Conservation (phyloP, 2,113 vertebrate species). For the Odocoileus hemionus region DNA sequence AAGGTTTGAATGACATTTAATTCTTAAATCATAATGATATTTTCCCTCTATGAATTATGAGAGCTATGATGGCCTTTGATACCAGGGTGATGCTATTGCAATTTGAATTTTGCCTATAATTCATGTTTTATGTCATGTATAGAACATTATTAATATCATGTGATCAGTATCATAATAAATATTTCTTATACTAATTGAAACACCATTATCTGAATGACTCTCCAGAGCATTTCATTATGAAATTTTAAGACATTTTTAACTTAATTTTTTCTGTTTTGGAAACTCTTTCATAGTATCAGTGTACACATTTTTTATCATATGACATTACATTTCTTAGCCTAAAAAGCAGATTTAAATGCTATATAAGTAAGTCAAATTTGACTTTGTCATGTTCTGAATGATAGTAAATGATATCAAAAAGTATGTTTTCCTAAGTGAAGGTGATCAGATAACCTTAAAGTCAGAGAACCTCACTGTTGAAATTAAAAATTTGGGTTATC, state of each 20-base stretch:
- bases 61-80: slow-evolving; percentile 76
- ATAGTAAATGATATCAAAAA: not conserved
- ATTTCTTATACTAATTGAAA: slow-evolving; percentile 84
- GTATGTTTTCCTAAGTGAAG: not conserved
- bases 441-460: not conserved
- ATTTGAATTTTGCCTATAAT: slow-evolving; percentile 70
- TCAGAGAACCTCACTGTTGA: not conserved
- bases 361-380: slow-evolving; percentile 18
- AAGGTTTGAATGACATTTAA: slow-evolving; percentile 63
- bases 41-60: slow-evolving; percentile 77
- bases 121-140: slow-evolving; percentile 77
- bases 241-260: slow-evolving; percentile 70
- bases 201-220: slow-evolving; percentile 81
- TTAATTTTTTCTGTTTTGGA: slow-evolving; percentile 45
- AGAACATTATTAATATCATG: slow-evolving; percentile 77
- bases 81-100: slow-evolving; percentile 59
- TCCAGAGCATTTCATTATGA: slow-evolving; percentile 72
- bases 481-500: not conserved
- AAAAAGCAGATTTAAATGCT: not conserved
- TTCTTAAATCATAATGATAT: slow-evolving; percentile 63
- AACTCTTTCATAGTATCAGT: not conserved
- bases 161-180: slow-evolving; percentile 86
- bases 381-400: not conserved
- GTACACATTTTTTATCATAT: not conserved
- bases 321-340: not conserved